Evolutionary conservation across 2,113 vertebrate genomes (phyloP), one percentile per base, ranked within the genome.

Genomic region (Fukomys damarensis): DNA sequence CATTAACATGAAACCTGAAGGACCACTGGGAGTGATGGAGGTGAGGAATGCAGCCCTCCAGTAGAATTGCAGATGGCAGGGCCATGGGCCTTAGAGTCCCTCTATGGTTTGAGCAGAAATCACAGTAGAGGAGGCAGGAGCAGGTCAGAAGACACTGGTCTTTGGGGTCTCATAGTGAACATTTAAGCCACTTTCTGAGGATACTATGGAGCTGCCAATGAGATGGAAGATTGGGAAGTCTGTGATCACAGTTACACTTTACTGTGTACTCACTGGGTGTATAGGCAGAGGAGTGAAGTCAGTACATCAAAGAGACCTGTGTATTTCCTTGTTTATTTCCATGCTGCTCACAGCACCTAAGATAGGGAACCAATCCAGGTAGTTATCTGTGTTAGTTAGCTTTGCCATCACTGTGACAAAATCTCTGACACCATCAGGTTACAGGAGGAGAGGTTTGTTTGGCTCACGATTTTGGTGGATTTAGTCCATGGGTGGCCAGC

Each of bases 171-270:
- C 7, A 2, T 32, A 17, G 80, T 26, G 13, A 14, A 20, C n/a
- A 32, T 19, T 58, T 28, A 85, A 63, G 46, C 58, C 63, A 74
- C 41, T 41, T 84, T 38, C 46, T 20, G 16, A 35, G 65, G 58
- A 38, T 1, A 0, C 0, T 2, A 11, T 70, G 92, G 63, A 72
- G 54, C 94, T 58, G 1, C 38, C 4, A 59, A 4, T 7, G 68
- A 26, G 11, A 1, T 9, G n/a, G 14, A 28, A 56, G 58, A 22
- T 26, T 49, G 12, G 46, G 32, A 41, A 56, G 10, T 2, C 49
- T 12, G 0, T n/a, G 35, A 22, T 30, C 22, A 3, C 0, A 9
- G 26, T 0, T 49, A 28, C 16, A 16, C 9, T 35, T 56, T 54
- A 26, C 28, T 17, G 6, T 22, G 7, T 46, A 30, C 38, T 83